Conservation (phyloP, 2,113 vertebrate species). For the Gracilinanus agilis region DNA sequence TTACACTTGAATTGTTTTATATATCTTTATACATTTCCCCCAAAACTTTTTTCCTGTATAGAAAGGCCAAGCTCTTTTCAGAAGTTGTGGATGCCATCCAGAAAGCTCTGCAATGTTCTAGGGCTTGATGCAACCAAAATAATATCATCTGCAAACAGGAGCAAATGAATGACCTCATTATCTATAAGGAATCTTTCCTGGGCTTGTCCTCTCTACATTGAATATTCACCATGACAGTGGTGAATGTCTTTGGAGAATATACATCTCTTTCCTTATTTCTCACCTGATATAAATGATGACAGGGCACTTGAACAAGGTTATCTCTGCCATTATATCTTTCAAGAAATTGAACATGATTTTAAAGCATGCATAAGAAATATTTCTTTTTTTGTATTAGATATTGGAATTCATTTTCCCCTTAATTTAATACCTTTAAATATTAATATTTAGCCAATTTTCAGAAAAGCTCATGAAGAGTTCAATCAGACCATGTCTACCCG, state of each 20-base stretch:
- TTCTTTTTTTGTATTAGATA: no score
- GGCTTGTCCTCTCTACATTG: not conserved
- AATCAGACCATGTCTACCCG: not conserved
- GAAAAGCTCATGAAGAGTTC: constrained; percentile 5
- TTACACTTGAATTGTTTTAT: not conserved
- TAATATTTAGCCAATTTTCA: not conserved
- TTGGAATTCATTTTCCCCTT: constrained; percentile 12
- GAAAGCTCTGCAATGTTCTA: not conserved
- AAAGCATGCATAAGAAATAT: not conserved
- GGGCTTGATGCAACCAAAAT: no score
- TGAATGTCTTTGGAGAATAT: not conserved
- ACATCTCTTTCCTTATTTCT: not conserved
- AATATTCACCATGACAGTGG: not conserved
- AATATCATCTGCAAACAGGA: not conserved
- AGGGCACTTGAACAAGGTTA: not conserved
- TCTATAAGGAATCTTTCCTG: not conserved
- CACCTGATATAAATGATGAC: not conserved
- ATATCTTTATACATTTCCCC: not conserved
- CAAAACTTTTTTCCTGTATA: not conserved
- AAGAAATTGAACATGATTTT: not conserved
- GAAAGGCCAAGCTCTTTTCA: not conserved
- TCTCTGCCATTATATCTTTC: not conserved
- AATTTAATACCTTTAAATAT: not conserved
- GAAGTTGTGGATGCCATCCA: not conserved
- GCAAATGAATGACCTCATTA: not conserved